phyloP scores from a whole-genome alignment of 2,888 invertebrate genomes.

The Clitarchus hookeri region DNA sequence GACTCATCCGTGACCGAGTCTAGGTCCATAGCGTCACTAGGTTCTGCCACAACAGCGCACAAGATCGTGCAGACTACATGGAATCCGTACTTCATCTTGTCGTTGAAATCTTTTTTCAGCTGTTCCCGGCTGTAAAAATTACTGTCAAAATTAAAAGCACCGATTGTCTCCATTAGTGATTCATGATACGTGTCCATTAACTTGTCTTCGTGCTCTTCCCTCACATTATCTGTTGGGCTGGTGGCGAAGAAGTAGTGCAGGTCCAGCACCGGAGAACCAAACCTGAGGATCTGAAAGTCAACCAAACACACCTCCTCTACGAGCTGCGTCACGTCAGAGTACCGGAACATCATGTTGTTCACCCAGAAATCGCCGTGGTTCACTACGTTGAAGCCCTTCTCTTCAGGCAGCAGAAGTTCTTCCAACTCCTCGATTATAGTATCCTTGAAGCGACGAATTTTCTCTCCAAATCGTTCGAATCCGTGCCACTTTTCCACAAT shows the following conservation, averaged over 20 bases:
- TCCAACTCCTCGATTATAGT: conserved; percentile 19
- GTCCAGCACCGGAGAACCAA: conserved; percentile 37
- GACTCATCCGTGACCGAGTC: conserved; percentile 33
- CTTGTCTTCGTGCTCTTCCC: conserved; percentile 28
- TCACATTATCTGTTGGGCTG: conserved; percentile 26
- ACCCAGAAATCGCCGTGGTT: conserved; percentile 42
- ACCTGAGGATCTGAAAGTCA: conserved; percentile 40
- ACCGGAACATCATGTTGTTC: conserved; percentile 41
- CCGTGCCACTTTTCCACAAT: conserved; percentile 33
- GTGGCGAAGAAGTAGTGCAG: conserved; percentile 40
- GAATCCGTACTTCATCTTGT: conserved; percentile 44
- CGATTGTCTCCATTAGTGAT: conserved; percentile 19
- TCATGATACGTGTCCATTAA: conserved; percentile 38
- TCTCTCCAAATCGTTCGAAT: conserved; percentile 30
- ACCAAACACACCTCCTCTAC: conserved; percentile 38
- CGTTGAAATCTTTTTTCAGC: conserved; percentile 45
- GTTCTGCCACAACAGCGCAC: conserved; percentile 42
- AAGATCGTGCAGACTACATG: conserved; percentile 42
- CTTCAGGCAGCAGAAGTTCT: conserved; percentile 10
- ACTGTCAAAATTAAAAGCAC: conserved; percentile 8
- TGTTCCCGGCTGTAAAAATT: conserved; percentile 39
- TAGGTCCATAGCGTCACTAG: conserved; percentile 40
- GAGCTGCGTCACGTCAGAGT: conserved; percentile 11
- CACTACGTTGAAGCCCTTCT: conserved; percentile 35
- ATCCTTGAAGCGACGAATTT: conserved; percentile 16